Conservation (phyloP, 2,113 vertebrate species). For the Centrocercus urophasianus region DNA sequence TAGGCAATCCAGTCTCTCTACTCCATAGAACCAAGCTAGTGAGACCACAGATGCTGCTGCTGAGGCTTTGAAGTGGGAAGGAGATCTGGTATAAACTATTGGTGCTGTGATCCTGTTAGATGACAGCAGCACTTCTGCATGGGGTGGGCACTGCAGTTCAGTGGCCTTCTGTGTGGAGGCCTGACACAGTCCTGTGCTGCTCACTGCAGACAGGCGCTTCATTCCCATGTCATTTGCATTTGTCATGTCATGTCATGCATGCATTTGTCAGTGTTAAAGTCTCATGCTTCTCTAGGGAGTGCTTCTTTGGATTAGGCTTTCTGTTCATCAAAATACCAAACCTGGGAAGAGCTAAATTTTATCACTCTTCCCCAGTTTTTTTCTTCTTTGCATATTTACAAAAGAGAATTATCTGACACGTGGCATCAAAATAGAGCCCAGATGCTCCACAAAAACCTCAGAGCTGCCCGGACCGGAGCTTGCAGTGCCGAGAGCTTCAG, state of each 20-base stretch:
- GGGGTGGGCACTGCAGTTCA: not conserved
- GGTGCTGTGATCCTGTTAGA: not conserved
- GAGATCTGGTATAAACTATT: not conserved
- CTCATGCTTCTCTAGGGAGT: not conserved
- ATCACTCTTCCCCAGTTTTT: not conserved
- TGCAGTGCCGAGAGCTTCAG: not conserved
- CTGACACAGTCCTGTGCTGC: not conserved
- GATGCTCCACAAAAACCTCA: not conserved
- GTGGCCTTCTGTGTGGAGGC: not conserved
- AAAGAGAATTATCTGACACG: not conserved
- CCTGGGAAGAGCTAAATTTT: conserved; percentile 16
- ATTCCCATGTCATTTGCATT: not conserved
- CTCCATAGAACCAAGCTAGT: not conserved
- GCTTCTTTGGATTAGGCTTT: conserved; percentile 34
- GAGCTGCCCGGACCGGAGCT: not conserved
- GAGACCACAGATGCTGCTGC: not conserved
- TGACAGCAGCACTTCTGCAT: not conserved
- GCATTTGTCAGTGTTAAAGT: not conserved
- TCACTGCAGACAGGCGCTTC: rapidly evolving
- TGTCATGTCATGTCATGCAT: too few relatives aligned
- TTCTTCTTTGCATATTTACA: not conserved
- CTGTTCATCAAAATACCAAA: conserved; percentile 30
- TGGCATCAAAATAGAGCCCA: not conserved
- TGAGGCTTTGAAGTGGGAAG: not conserved
- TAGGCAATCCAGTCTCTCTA: not conserved